Conservation (phyloP, 2,888 invertebrate genomes). For the Prosopocoilus inquinatus region DNA sequence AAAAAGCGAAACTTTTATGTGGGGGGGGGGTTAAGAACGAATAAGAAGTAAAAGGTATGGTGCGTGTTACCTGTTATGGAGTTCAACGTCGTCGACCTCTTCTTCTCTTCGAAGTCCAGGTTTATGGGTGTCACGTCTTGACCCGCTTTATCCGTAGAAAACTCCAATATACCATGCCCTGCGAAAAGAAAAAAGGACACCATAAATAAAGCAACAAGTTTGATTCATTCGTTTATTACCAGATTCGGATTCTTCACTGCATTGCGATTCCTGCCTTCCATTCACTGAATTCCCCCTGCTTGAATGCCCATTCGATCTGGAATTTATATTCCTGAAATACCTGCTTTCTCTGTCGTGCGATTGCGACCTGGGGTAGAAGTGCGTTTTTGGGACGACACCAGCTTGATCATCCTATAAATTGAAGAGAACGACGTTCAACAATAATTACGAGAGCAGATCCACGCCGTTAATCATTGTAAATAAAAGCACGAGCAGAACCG, state of each 20-base stretch:
- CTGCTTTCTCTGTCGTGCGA: slow-evolving; percentile 49
- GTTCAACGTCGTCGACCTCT: slow-evolving; percentile 69
- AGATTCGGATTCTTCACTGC: slow-evolving; percentile 53
- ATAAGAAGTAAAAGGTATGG: slow-evolving; percentile 19
- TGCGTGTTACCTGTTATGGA: slow-evolving; percentile 66
- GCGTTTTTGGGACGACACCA: slow-evolving; percentile 54
- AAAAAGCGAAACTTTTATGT: slow-evolving; percentile 3
- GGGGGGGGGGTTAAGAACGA: background rate
- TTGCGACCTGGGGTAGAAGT: slow-evolving; percentile 45
- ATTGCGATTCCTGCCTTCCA: slow-evolving; percentile 48
- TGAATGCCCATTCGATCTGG: slow-evolving; percentile 46
- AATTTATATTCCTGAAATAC: slow-evolving; percentile 39
- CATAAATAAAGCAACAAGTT: background rate
- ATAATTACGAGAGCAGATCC: background rate
- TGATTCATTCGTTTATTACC: slow-evolving; percentile 31
- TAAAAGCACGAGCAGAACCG: too few relatives aligned
- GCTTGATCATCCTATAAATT: slow-evolving; percentile 57
- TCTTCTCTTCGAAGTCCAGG: slow-evolving; percentile 70
- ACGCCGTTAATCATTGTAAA: too few relatives aligned
- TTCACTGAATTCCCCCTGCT: slow-evolving; percentile 48
- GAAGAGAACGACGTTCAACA: background rate
- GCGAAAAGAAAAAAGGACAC: slow-evolving; percentile 14
- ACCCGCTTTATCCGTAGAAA: slow-evolving; percentile 83
- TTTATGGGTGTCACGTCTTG: slow-evolving; percentile 85
- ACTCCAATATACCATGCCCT: slow-evolving; percentile 77